Base-by-base conservation (phyloP, 2,113 vertebrate genomes). In the Mobula birostris region DNA sequence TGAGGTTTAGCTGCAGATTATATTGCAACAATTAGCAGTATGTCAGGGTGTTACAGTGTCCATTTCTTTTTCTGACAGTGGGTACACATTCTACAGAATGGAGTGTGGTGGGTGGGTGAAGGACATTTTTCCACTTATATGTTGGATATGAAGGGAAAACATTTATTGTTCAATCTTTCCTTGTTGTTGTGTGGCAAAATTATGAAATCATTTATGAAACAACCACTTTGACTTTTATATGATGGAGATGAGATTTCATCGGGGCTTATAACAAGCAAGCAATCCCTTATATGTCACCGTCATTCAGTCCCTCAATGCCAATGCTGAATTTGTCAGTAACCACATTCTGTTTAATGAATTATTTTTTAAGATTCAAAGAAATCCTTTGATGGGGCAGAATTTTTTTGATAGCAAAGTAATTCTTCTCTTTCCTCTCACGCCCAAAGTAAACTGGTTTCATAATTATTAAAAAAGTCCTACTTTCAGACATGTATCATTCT, bases 401-500 rank as follows among this genome's bases (percentile, higher is more conserved):
- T 11, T 14, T 66, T 66, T 66, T 8, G 19, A 27, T 11, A 0
- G 15, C 32, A 80, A 19, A 56, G 48, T 27, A 24, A 12, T 83
- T 7, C 15, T 6, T 19, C 36, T 48, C 36, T 48, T 83, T 24
- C 40, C 48, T 2, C 80, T 1, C 1, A 1, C 40, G 24, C 27
- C 61, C 58, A 63, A 11, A 14, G 6, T 58, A 21, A 48, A 85
- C 48, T 58, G 21, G 8, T 9, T 27, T 58, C 21, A 58, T 3
- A 56, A 21, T 61, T 8, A 5, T 48, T 48, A 7, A 40, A 36
- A 40, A 27, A 74, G 56, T 24, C 91, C 40, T 48, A 56, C 32
- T 93, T 56, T 3, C 91, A 9, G 32, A 72, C 24, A 14, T 0
- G 0, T 48, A 14, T n/a, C 72, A 11, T 1, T 7, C 61, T 48